phyloP scores from a whole-genome alignment of 2,888 invertebrate species.

The Acleris emargana region DNA sequence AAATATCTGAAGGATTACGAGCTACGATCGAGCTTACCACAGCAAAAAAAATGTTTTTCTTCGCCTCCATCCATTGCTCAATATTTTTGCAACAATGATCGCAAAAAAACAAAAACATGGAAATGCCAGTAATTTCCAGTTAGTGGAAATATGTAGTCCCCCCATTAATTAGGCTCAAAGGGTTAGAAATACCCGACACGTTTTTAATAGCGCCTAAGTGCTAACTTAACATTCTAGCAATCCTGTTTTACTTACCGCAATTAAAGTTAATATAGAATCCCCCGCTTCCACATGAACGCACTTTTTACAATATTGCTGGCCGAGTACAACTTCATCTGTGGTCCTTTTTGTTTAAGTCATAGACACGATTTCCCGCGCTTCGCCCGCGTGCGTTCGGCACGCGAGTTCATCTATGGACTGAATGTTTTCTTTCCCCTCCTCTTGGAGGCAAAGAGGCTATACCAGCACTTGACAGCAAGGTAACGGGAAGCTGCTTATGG shows the following conservation, averaged over 20 bases:
- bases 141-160: neutral
- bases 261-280: constrained; percentile 52
- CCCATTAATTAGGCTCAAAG: constrained; percentile 29
- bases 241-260: constrained; percentile 67
- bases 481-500: constrained; percentile 51
- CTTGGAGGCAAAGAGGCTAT: constrained; percentile 41
- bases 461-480: constrained; percentile 47
- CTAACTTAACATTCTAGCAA: constrained; percentile 51
- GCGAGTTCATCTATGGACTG: constrained; percentile 69
- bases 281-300: constrained; percentile 55
- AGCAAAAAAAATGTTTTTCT: constrained; percentile 6
- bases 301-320: constrained; percentile 45
- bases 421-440: constrained; percentile 58
- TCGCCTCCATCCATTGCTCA: neutral
- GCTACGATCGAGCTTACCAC: constrained; percentile 23
- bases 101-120: neutral
- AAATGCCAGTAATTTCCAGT: too few relatives aligned
- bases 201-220: constrained; percentile 48
- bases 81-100: neutral
- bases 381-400: constrained; percentile 51
- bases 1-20: constrained; percentile 27
- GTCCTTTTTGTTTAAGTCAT: constrained; percentile 50
- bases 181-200: constrained; percentile 53
- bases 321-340: constrained; percentile 48
- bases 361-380: constrained; percentile 45